phyloP scores from a whole-genome alignment of 2,113 vertebrate genomes.

The Gulo gulo region DNA sequence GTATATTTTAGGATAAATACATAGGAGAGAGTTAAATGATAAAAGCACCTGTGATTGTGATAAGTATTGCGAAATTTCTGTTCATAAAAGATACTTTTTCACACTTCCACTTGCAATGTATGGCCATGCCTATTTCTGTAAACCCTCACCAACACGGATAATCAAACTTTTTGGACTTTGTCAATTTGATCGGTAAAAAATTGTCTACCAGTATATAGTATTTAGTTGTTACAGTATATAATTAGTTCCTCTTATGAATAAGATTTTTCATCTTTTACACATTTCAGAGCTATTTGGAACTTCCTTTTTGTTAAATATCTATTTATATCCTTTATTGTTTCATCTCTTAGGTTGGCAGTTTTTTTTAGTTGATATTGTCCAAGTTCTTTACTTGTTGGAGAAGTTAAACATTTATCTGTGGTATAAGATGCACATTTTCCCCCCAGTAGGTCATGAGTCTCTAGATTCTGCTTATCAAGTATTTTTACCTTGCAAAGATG shows the following conservation, averaged over 20 bases:
- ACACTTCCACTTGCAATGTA: not conserved
- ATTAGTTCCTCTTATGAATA: not conserved
- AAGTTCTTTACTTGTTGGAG: not conserved
- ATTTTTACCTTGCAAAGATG: not conserved
- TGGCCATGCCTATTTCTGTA: not conserved
- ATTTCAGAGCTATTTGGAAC: not conserved
- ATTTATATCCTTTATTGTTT: not conserved
- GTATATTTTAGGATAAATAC: not conserved
- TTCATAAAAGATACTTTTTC: not conserved
- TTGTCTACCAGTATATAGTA: not conserved
- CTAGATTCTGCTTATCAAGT: not conserved
- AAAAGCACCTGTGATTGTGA: not conserved
- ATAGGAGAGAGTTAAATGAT: not conserved
- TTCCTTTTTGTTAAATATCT: not conserved
- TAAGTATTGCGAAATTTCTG: not conserved
- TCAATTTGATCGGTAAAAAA: not conserved
- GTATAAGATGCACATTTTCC: not conserved
- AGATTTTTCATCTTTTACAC: not conserved
- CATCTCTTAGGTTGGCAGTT: not conserved
- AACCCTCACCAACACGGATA: not conserved
- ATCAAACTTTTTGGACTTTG: not conserved
- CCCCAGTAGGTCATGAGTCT: not conserved
- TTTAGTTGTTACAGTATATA: conserved; percentile 29
- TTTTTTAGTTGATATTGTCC: not conserved
- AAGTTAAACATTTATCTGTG: not conserved